Conservation (phyloP, 2,888 invertebrate genomes). For the Exocentrus adspersus region DNA sequence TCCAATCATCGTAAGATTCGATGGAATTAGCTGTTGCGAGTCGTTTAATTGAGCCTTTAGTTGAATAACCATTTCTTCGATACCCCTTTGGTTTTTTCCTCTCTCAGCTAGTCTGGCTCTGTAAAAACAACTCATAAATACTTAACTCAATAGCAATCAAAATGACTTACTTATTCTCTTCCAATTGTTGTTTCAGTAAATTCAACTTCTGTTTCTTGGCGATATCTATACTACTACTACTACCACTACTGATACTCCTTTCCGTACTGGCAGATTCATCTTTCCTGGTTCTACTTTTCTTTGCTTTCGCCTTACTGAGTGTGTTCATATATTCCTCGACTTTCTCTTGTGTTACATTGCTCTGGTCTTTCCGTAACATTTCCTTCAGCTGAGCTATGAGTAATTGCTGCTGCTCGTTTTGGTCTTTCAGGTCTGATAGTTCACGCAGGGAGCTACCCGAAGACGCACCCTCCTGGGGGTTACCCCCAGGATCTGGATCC, state of each 20-base stretch:
- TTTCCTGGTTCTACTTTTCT: conserved; percentile 55
- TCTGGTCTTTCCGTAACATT: conserved; percentile 62
- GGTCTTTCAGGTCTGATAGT: conserved; percentile 58
- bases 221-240: conserved; percentile 59
- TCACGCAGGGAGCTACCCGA: conserved; percentile 45
- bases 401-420: conserved; percentile 61
- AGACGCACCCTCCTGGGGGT: conserved; percentile 38
- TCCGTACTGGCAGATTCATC: conserved; percentile 42
- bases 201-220: conserved; percentile 65
- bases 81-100: conserved; percentile 65
- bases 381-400: conserved; percentile 63
- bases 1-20: conserved; percentile 54
- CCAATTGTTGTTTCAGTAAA: conserved; percentile 66
- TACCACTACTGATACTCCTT: conserved; percentile 42
- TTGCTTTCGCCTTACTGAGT: conserved; percentile 58
- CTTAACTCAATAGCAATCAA: too few relatives aligned
- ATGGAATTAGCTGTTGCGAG: conserved; percentile 60
- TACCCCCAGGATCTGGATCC: conserved; percentile 53
- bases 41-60: conserved; percentile 67
- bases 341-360: conserved; percentile 60
- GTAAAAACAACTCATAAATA: conserved; percentile 31
- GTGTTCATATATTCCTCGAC: conserved; percentile 63
- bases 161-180: conserved; percentile 64
- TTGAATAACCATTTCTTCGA: conserved; percentile 67
- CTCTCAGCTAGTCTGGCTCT: conserved; percentile 66